phyloP scores from a whole-genome alignment of 2,113 vertebrate species.

The Odocoileus hemionus region DNA sequence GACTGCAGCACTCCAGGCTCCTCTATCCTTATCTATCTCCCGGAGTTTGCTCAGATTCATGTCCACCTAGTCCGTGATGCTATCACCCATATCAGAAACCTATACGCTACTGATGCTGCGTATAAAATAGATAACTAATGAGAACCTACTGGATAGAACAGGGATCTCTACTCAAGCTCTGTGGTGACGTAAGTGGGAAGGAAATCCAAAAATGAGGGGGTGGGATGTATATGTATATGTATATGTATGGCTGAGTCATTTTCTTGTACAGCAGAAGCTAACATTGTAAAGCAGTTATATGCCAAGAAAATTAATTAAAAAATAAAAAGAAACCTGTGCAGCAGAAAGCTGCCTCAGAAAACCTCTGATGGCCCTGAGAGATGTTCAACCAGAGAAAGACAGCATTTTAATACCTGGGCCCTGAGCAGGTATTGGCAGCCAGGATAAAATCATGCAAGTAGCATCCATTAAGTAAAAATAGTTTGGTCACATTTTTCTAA shows the following conservation, averaged over 20 bases:
- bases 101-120: neutral
- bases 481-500: neutral
- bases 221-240: neutral
- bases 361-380: neutral
- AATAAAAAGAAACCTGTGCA: neutral
- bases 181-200: neutral
- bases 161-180: neutral
- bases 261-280: neutral
- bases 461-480: neutral
- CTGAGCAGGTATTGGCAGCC: neutral
- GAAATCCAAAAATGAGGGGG: neutral
- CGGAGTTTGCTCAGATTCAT: neutral
- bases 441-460: neutral
- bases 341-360: neutral
- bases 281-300: neutral
- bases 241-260: neutral
- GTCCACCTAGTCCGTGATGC: neutral
- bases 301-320: neutral
- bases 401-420: neutral
- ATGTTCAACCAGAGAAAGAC: neutral
- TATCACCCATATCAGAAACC: neutral
- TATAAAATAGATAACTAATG: neutral
- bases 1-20: neutral
- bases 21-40: neutral
- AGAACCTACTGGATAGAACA: neutral